These are phyloP conservation scores for Morone saxatilis DNA, from an alignment of 2,113 vertebrate genomes.

Conservation along the genomic window DNA sequence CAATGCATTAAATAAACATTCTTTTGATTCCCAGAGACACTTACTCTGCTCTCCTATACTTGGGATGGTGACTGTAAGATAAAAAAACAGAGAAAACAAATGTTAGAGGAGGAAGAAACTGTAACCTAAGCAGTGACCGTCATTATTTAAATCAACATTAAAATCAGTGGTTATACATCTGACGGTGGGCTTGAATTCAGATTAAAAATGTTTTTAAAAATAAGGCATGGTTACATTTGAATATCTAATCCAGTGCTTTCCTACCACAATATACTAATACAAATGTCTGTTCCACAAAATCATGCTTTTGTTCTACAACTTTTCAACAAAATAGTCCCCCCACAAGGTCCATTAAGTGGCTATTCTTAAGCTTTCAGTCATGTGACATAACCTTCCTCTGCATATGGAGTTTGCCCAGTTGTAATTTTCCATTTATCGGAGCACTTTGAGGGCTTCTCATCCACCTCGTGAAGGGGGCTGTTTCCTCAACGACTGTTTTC, in stretches of 20 bases:
- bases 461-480: background rate
- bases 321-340: too few relatives aligned
- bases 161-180: background rate
- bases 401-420: background rate
- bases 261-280: too few relatives aligned
- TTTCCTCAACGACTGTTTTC: background rate
- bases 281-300: background rate
- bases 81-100: constrained; percentile 34
- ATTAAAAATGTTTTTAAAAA: background rate
- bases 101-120: constrained; percentile 19
- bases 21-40: constrained; percentile 38
- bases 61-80: constrained; percentile 85
- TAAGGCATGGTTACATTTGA: too few relatives aligned
- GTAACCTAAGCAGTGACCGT: background rate
- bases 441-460: background rate
- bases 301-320: too few relatives aligned
- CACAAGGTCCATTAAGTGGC: background rate
- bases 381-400: background rate
- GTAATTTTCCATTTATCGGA: background rate
- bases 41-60: constrained; percentile 88
- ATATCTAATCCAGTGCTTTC: too few relatives aligned
- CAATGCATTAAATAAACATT: constrained; percentile 20
- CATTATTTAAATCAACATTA: background rate
- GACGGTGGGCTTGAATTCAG: background rate
- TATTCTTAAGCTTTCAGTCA: background rate